These are phyloP conservation scores for Drosophila atroscutellata DNA, from an alignment of 2,888 invertebrate genomes.

Conservation along the genomic window DNA sequence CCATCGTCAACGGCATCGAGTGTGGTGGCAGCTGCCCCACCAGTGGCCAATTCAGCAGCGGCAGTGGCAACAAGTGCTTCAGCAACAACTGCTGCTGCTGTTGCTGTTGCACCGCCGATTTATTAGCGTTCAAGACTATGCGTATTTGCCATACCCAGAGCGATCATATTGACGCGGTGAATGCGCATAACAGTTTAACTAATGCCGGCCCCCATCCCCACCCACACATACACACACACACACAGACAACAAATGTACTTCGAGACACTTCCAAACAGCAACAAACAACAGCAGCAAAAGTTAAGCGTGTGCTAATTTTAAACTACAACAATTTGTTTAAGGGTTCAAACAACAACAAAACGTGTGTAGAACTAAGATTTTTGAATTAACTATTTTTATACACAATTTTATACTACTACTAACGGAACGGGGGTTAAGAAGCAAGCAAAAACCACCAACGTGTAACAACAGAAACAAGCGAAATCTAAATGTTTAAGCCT, in stretches of 20 bases:
- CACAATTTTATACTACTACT: constrained; percentile 55
- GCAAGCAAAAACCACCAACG: constrained; percentile 12
- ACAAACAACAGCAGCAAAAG: constrained; percentile 24
- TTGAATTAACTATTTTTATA: constrained; percentile 73
- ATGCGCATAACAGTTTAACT: constrained; percentile 61
- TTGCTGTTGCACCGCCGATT: constrained; percentile 68
- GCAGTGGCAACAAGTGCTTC: constrained; percentile 24
- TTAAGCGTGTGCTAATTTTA: constrained; percentile 63
- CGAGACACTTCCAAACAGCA: constrained; percentile 53
- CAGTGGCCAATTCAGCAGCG: constrained; percentile 52
- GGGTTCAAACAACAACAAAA: constrained; percentile 41
- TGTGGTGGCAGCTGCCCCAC: constrained; percentile 60
- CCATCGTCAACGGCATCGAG: constrained; percentile 76
- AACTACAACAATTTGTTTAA: constrained; percentile 51
- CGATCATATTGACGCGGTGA: constrained; percentile 67
- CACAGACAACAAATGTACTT: constrained; percentile 40
- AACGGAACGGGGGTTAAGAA: constrained; percentile 4
- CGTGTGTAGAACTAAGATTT: constrained; percentile 61
- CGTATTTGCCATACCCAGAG: constrained; percentile 75
- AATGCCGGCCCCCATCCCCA: constrained; percentile 18
- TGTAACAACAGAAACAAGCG: constrained; percentile 37
- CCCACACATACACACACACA: not conserved
- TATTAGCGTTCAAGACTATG: constrained; percentile 78
- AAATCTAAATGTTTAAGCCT: constrained; percentile 68
- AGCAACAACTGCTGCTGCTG: constrained; percentile 16